Evolutionary conservation across 2,888 invertebrate species (phyloP), one percentile per base, ranked within the genome.

Genomic region (Euzetes globulus): DNA sequence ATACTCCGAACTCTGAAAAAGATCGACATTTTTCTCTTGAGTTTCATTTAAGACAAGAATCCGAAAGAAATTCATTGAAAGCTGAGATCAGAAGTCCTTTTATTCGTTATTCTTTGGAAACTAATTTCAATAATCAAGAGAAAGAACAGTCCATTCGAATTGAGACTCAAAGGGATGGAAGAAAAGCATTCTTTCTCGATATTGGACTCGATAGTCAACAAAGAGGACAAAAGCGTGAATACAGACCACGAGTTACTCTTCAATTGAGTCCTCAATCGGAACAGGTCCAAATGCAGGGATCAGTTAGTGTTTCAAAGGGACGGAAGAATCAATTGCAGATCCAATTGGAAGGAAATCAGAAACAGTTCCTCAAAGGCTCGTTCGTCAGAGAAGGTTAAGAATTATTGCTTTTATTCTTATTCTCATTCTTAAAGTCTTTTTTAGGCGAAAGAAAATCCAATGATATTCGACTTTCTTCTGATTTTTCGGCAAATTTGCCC

Each of bases 1-100:
- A 77, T 19, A 78, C 78, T 3, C 78, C 78, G 0, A 52, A 75
- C 7, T 75, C 76, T 13, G 41, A 60, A 13, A 70, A 75, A 5
- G 60, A 73, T n/a, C 72, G 78, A 6, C 60, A 72, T 27, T 73
- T 73, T n/a, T 37, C 52, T 19, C 63, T 58, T 4, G 75, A 78
- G 13, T 22, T 41, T 11, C 41, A 41, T 41, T 41, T 11, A 77
- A 13, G 72, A 75, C 45, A 17, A 75, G n/a, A 70, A 71, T 29
- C n/a, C n/a, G 72, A 9, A 9, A n/a, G 29, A 7, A 74, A 50
- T 65, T 73, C 75, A 33, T 58, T 72, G n/a, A 65, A 58, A 17
- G 9, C 76, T 13, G 13, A 75, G 15, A 11, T 77, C 0, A 58
- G 37, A 55, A 75, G 72, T 37, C 78, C 78, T 3, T 78, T 76